Evolutionary conservation across 2,888 invertebrate genomes (phyloP).

Genomic region (Drosophila phalerata): DNA sequence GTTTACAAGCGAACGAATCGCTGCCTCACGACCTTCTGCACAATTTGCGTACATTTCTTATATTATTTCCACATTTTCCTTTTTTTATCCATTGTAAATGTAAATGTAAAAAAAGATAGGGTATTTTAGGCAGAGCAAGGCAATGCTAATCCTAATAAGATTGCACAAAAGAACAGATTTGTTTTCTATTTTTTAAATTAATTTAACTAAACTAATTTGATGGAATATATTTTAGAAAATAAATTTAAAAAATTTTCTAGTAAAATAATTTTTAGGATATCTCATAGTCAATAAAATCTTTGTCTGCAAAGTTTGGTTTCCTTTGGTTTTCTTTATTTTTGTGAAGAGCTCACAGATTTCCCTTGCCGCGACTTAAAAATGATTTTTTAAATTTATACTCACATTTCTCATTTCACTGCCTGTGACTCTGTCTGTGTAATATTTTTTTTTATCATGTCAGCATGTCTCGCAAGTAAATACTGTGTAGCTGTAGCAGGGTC

Average conservation of each 20-base stretch:
- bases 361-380: conserved; percentile 13
- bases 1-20: conserved; percentile 19
- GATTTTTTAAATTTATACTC: conserved; percentile 25
- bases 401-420: conserved; percentile 1
- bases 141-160: neutral
- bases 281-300: neutral
- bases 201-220: neutral
- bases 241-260: neutral
- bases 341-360: conserved; percentile 4
- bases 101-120: neutral
- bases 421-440: conserved; percentile 5
- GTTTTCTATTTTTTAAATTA: neutral
- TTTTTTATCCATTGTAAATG: neutral
- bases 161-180: too few species aligned
- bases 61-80: conserved; percentile 19
- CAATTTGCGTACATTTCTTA: conserved; percentile 53
- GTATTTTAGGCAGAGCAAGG: neutral
- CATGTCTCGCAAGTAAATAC: conserved; percentile 20
- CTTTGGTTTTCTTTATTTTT: conserved; percentile 6
- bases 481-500: conserved; percentile 1
- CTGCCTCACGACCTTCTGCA: conserved; percentile 37
- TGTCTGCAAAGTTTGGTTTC: neutral
- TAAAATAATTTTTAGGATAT: neutral
- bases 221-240: too few species aligned
- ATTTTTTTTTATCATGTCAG: conserved; percentile 30